Conservation (phyloP, 2,888 invertebrate species). For the Standfussiana lucernea region DNA sequence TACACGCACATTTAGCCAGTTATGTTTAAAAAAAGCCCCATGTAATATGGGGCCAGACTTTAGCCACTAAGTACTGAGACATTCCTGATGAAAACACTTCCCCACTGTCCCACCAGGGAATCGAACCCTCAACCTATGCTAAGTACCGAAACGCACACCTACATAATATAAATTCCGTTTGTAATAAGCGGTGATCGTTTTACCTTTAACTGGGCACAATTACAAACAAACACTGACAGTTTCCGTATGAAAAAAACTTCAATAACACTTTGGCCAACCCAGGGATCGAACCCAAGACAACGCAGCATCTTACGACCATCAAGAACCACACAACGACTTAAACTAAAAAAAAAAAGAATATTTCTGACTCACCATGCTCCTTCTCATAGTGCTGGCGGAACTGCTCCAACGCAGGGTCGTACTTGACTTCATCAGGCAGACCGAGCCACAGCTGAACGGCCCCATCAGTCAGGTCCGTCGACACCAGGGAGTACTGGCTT, state of each 20-base stretch:
- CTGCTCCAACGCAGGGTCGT: constrained; percentile 92
- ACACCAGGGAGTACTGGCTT: constrained; percentile 87
- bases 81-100: neutral
- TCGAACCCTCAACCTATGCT: neutral
- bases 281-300: neutral
- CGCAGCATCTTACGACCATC: neutral
- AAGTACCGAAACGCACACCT: neutral
- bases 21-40: neutral
- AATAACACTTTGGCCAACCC: too few relatives aligned
- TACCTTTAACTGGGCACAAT: too few relatives aligned
- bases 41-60: neutral
- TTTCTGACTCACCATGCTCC: constrained; percentile 81
- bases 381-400: constrained; percentile 90
- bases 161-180: neutral
- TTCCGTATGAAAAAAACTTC: neutral
- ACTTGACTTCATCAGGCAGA: constrained; percentile 92
- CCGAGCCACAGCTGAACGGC: constrained; percentile 92
- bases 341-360: too few relatives aligned
- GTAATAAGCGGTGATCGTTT: neutral
- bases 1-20: neutral
- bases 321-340: neutral
- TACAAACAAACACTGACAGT: neutral
- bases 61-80: neutral
- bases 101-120: neutral
- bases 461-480: constrained; percentile 90